Evolutionary conservation across 2,797 vertebrate species (phyloP).

Genomic region (Sparidentex hasta): DNA sequence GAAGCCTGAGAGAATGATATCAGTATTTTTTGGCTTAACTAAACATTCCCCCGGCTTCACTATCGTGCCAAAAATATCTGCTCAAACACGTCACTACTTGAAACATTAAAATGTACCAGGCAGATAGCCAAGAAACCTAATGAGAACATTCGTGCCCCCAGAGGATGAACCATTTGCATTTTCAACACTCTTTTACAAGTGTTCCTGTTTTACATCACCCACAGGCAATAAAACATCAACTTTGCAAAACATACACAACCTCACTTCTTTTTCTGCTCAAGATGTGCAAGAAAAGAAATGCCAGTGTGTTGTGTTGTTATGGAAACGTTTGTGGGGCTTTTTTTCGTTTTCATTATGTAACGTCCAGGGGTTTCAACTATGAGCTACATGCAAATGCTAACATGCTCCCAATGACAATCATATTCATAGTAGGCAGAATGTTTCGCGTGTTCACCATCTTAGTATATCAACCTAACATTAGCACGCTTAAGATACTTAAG

Average conservation of each 20-base stretch:
- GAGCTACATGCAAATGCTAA: not conserved
- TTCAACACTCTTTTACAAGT: not conserved
- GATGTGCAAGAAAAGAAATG: not conserved
- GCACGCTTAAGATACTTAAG: too few relatives aligned
- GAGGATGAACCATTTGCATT: not conserved
- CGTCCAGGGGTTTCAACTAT: not conserved
- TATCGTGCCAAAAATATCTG: conserved; percentile 9
- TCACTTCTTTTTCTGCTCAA: not conserved
- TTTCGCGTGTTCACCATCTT: too few relatives aligned
- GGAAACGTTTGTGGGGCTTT: not conserved
- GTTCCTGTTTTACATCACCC: not conserved
- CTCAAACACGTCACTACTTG: not conserved
- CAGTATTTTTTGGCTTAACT: not conserved
- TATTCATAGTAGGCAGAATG: not conserved
- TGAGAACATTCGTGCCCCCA: not conserved
- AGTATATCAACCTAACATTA: too few relatives aligned
- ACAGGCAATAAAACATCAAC: not conserved
- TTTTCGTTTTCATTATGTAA: not conserved
- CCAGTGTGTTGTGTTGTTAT: not conserved
- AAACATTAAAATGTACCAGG: not conserved
- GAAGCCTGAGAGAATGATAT: not conserved
- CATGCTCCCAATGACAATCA: not conserved
- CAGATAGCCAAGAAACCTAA: not conserved
- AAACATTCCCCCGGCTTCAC: not conserved
- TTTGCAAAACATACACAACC: not conserved